phyloP scores from a whole-genome alignment of 1,140 invertebrate genomes.

The Scaptomyza pallida region DNA sequence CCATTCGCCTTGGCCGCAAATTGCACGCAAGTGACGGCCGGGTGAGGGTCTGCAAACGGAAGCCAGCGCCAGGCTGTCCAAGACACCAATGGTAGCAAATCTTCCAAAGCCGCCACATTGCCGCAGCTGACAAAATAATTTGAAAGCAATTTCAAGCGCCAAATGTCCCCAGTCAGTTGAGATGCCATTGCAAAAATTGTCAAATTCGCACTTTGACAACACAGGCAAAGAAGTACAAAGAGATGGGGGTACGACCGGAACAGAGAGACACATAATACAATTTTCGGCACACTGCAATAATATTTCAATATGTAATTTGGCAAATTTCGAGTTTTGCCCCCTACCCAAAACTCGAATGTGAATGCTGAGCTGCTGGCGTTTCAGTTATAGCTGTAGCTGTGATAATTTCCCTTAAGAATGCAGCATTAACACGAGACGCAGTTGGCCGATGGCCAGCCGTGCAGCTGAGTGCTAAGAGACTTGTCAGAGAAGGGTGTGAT shows the following conservation, averaged over 20 bases:
- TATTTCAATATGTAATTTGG: constrained; percentile 83
- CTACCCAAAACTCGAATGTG: constrained; percentile 15
- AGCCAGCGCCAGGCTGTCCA: constrained; percentile 46
- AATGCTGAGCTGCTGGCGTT: not conserved
- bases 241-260: too few species aligned
- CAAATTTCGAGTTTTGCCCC: constrained; percentile 67
- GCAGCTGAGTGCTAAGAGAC: constrained; percentile 45
- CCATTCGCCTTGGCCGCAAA: constrained; percentile 63
- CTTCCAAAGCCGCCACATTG: constrained; percentile 37
- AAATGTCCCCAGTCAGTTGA: constrained; percentile 55
- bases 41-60: constrained; percentile 31
- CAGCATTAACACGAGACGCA: constrained; percentile 74
- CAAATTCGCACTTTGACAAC: constrained; percentile 75
- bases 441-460: constrained; percentile 66
- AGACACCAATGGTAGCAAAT: constrained; percentile 13
- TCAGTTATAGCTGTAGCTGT: constrained; percentile 43
- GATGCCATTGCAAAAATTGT: constrained; percentile 49
- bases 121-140: constrained; percentile 80
- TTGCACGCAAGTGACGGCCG: constrained; percentile 59
- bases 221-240: not conserved
- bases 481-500: constrained; percentile 12
- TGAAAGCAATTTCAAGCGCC: constrained; percentile 76
- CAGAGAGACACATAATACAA: constrained; percentile 42
- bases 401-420: constrained; percentile 82
- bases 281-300: constrained; percentile 77